A percentile compares a stretch with the other conserved stretches of the same genome.
phyloP scores from a whole-genome alignment of 2,888 invertebrate species.

The Pseudococcus viburni region DNA sequence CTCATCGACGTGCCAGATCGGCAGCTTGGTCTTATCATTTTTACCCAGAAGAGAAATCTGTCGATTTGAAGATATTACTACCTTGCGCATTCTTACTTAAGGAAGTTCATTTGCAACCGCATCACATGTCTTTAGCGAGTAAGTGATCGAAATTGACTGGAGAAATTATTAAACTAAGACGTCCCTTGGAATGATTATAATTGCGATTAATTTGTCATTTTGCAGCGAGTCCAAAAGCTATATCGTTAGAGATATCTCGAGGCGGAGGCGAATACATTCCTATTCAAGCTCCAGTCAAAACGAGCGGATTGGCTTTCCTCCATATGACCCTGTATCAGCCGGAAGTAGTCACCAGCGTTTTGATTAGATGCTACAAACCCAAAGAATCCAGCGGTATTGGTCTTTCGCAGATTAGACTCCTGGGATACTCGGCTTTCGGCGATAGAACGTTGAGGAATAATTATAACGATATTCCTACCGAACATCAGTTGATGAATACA shows the following conservation, averaged over 20 bases:
- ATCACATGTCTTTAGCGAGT: slow-evolving; percentile 86
- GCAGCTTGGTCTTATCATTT: slow-evolving; percentile 98
- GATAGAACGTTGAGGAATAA: slow-evolving; percentile 61
- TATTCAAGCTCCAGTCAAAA: slow-evolving; percentile 87
- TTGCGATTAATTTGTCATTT: slow-evolving; percentile 49
- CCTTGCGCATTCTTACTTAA: slow-evolving; percentile 90
- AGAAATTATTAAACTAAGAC: neutral
- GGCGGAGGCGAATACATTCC: slow-evolving; percentile 86
- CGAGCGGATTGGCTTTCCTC: slow-evolving; percentile 90
- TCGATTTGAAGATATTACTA: slow-evolving; percentile 87
- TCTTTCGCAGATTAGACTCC: slow-evolving; percentile 85
- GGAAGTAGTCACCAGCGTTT: slow-evolving; percentile 87
- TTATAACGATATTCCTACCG: slow-evolving; percentile 62
- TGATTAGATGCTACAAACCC: slow-evolving; percentile 85
- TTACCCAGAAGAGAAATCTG: slow-evolving; percentile 90
- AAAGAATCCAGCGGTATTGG: slow-evolving; percentile 92
- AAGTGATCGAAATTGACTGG: slow-evolving; percentile 69
- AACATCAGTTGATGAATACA: slow-evolving; percentile 61
- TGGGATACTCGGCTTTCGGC: slow-evolving; percentile 75
- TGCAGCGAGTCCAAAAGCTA: slow-evolving; percentile 88
- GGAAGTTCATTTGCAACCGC: slow-evolving; percentile 90
- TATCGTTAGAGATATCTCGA: slow-evolving; percentile 87
- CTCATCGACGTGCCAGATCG: slow-evolving; percentile 87
- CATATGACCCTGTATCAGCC: slow-evolving; percentile 86
- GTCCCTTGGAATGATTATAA: no score